Evolutionary conservation across 1,140 invertebrate species (phyloP), one percentile per base, ranked within the genome.

Genomic region (Philotrypesis tridentata): DNA sequence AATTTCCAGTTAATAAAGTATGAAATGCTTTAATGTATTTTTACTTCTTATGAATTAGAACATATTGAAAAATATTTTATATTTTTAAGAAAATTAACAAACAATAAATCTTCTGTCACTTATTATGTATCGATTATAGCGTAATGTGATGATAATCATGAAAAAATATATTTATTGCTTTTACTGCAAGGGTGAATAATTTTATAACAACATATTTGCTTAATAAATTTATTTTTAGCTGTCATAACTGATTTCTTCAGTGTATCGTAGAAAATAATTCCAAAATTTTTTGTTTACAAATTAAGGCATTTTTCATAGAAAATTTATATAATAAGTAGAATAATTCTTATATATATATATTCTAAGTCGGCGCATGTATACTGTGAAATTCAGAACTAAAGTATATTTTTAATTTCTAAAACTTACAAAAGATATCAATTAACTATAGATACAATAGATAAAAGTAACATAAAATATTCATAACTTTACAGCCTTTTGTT

Each of bases 241-340:
- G 78, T 73, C 70, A 63, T 43, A 79, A 65, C 31, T 73, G 61
- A 63, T 21, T 80, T 40, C 61, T 31, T 65, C 33, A 80, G 60
- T 73, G 25, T 71, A 61, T 79, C 14, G 4, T n/a, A 80, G n/a
- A 31, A 71, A 79, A 60, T 55, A 70, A 67, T 17, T 48, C 33
- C n/a, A 65, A 37, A 37, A 37, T 37, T 37, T 37, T 37, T 37
- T 37, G 33, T 37, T 23, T 27, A 73, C 60, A 80, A 27, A 25
- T 55, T 55, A 71, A 79, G 31, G 12, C 21, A 37, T 48, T 74
- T 55, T 55, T 14, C 40, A 43, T 43, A 43, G 12, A 43, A 43
- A 43, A 43, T 14, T 7, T 43, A 2, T 11, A 43, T 43, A 7
- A 43, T 43, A 11, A 11, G 33, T 37, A 37, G 33, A 14, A 43